Evolutionary conservation across 2,797 vertebrate genomes (phyloP).

Genomic region (Lithobates sylvaticus): DNA sequence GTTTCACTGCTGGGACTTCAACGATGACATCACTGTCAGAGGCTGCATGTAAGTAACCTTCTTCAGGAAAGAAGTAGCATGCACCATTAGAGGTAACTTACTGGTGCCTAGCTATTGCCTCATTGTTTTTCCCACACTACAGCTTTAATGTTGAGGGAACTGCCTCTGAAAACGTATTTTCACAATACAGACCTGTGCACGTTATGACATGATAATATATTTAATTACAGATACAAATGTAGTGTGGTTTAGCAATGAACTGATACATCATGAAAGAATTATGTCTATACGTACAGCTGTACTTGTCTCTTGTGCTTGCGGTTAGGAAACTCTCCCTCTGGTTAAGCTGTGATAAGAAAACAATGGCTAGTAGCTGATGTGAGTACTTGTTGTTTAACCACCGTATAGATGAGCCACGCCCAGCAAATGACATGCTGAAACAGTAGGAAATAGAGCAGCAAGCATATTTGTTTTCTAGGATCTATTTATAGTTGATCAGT

Average conservation of each 20-base stretch:
- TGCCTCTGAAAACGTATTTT: not conserved
- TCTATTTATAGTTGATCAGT: constrained; percentile 16
- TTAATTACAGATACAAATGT: too few relatives aligned
- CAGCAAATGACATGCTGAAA: not conserved
- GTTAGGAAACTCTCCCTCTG: not conserved
- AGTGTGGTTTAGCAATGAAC: not conserved
- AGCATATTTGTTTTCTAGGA: constrained; percentile 2
- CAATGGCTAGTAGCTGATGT: not conserved
- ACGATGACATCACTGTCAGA: too few relatives aligned
- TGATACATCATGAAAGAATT: not conserved
- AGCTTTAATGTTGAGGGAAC: not conserved
- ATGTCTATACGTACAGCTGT: not conserved
- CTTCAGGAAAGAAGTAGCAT: too few relatives aligned
- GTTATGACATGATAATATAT: too few relatives aligned
- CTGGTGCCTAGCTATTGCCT: too few relatives aligned
- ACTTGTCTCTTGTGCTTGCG: not conserved
- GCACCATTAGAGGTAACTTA: too few relatives aligned
- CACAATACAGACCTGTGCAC: not conserved
- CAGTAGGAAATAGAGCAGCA: not conserved
- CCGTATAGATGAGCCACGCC: not conserved
- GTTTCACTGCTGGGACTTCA: too few relatives aligned
- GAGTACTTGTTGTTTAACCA: not conserved
- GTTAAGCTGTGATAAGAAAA: constrained; percentile 10
- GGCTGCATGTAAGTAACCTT: too few relatives aligned
- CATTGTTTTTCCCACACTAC: too few relatives aligned